Evolutionary conservation across 2,888 invertebrate genomes (phyloP).

Genomic region (Oxytorus armatus): DNA sequence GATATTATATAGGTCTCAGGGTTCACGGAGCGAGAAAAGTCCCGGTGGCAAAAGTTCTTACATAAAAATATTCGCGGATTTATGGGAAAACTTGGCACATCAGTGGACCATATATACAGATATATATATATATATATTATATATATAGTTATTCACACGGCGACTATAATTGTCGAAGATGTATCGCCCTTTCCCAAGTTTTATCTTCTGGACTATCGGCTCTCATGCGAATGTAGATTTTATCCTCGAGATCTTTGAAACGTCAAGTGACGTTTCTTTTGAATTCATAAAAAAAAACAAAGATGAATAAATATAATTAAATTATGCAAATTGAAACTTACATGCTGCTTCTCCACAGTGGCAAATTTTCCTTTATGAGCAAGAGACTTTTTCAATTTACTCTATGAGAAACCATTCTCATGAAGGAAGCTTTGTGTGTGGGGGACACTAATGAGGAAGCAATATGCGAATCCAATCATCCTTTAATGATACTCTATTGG

Average conservation of each 20-base stretch:
- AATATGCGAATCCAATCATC: no score
- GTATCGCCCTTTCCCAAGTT: slow-evolving; percentile 75
- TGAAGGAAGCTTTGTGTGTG: no score
- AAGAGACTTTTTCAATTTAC: no score
- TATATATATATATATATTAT: slow-evolving; percentile 22
- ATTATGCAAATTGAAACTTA: no score
- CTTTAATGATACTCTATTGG: no score
- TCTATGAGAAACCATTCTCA: no score
- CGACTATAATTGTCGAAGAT: slow-evolving; percentile 79
- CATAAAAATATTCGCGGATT: slow-evolving; percentile 80
- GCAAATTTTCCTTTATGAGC: no score
- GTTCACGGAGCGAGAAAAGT: slow-evolving; percentile 60
- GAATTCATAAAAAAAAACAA: background rate
- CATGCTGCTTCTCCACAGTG: no score
- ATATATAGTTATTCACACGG: slow-evolving; percentile 63
- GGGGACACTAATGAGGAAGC: no score
- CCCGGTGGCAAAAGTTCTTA: slow-evolving; percentile 75
- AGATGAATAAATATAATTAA: no score
- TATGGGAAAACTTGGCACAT: slow-evolving; percentile 77
- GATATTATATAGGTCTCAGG: slow-evolving; percentile 69
- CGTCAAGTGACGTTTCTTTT: slow-evolving; percentile 22
- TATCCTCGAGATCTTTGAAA: slow-evolving; percentile 63
- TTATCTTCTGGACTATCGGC: slow-evolving; percentile 72
- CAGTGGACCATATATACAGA: slow-evolving; percentile 39
- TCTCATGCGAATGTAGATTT: slow-evolving; percentile 67